A percentile compares a stretch with the other conserved stretches of the same genome.
Conservation (phyloP, 2,113 vertebrate species). For the Lagopus muta region DNA sequence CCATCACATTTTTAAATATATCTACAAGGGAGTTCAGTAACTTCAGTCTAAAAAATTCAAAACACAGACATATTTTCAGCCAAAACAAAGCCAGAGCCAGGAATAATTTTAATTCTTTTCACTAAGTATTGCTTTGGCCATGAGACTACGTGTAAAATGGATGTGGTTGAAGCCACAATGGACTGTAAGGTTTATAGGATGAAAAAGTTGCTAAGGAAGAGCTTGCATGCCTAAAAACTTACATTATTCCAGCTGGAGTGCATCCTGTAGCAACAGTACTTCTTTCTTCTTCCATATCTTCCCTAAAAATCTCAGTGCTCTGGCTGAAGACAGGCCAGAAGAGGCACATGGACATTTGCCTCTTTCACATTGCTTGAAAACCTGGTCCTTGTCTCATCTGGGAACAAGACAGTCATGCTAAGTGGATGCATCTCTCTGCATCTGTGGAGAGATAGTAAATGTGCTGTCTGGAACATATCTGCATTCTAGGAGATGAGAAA, state of each 20-base stretch:
- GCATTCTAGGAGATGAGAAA: not conserved
- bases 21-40: not conserved
- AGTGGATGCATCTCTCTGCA: no score
- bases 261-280: not conserved
- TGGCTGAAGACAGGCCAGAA: not conserved
- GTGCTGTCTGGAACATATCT: not conserved
- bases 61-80: not conserved
- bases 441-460: not conserved
- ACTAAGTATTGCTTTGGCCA: not conserved
- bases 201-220: not conserved
- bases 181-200: not conserved
- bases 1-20: not conserved
- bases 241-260: not conserved
- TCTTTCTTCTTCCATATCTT: not conserved
- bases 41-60: not conserved
- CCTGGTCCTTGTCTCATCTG: not conserved
- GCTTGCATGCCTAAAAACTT: not conserved
- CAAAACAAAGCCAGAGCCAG: slow-evolving; percentile 24
- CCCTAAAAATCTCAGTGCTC: not conserved
- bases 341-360: not conserved
- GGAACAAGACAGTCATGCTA: accelerated
- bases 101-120: not conserved
- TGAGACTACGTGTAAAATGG: not conserved
- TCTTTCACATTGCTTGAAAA: not conserved
- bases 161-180: not conserved